A percentile compares a stretch with the other conserved stretches of the same genome.
Evolutionary conservation across 2,113 vertebrate genomes (phyloP).

Genomic region (Pseudorhombus dupliciocellatus): DNA sequence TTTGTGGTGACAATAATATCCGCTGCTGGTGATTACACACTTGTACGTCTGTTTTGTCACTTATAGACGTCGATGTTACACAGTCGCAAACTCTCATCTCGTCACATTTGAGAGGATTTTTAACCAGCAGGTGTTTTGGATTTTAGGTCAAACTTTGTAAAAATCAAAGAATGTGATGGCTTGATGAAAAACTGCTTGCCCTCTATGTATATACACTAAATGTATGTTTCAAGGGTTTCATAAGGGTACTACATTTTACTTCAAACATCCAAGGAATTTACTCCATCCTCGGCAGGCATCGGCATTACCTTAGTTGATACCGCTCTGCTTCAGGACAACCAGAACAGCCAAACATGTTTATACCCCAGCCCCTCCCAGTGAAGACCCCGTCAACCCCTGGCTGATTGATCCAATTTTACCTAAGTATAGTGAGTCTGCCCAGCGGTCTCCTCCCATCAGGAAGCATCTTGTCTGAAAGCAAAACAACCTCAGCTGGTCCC

Average conservation of each 20-base stretch:
- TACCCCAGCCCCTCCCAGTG: neutral
- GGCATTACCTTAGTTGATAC: no score
- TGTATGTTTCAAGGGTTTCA: no score
- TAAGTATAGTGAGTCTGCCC: neutral
- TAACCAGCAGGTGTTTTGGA: neutral
- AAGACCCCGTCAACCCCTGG: slow-evolving; percentile 2
- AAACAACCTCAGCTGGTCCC: slow-evolving; percentile 3
- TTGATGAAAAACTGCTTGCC: neutral
- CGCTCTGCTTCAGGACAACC: neutral
- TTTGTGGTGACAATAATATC: slow-evolving; percentile 66
- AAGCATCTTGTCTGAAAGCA: neutral
- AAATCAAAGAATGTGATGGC: neutral
- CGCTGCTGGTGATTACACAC: slow-evolving; percentile 62
- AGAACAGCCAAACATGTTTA: neutral
- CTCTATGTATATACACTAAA: no score
- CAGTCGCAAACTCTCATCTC: slow-evolving; percentile 15
- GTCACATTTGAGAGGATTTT: neutral
- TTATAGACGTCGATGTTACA: slow-evolving; percentile 46
- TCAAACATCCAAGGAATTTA: no score
- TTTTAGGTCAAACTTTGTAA: slow-evolving; percentile 2
- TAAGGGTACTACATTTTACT: no score
- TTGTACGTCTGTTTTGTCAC: slow-evolving; percentile 37
- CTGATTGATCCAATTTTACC: neutral
- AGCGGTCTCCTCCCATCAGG: neutral
- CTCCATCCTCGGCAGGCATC: no score